Evolutionary conservation across 30 jellyfish, hydroid and myxozoan genomes (phyloP), one percentile per base, ranked within the genome.

Genomic region (Aurelia sp.): DNA sequence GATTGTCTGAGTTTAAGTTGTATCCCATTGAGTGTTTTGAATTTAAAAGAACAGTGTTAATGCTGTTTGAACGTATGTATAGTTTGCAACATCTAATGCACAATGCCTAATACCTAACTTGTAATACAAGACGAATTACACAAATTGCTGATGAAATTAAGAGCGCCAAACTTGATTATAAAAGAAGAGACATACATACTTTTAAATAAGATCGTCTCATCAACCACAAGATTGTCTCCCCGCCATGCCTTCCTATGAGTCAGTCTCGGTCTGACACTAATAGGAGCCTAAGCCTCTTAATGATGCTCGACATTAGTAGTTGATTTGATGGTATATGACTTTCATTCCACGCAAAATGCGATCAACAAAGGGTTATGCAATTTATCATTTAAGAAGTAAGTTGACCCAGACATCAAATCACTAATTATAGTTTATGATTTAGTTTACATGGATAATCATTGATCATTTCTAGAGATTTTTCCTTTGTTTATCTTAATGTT

Each of bases 111-210:
- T 61, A 60, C 62, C 62, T 38, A 75, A 75, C 87, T 38, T 63
- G 63, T 76, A 64, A 60, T 31, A 74, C 74, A 11, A 61, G 15
- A 67, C 20, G 87, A 59, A 35, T 58, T 58, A 33, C 51, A 61
- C 22, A 50, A 76, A 59, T 76, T 60, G 77, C 41, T 76, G 66
- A 76, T 76, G 74, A 63, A 76, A 76, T 76, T 59, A 76, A 76
- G 66, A 76, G 87, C 87, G 87, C 62, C 87, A 76, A 76, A 76
- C 87, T 60, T 58, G 87, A 76, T 76, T 41, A 76, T 58, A 27
- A 53, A 12, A 22, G 62, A 63, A 76, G 78, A 76, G 55, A 44
- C 55, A 16, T 44, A 44, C 55, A 44, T 44, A 44, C 55, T 44
- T 44, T 44, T 44, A 13, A 44, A 44, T 44, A 8, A 44, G 55